These are phyloP conservation scores for Proales similis DNA, from an alignment of 1,140 invertebrate species.

Conservation along the genomic window DNA sequence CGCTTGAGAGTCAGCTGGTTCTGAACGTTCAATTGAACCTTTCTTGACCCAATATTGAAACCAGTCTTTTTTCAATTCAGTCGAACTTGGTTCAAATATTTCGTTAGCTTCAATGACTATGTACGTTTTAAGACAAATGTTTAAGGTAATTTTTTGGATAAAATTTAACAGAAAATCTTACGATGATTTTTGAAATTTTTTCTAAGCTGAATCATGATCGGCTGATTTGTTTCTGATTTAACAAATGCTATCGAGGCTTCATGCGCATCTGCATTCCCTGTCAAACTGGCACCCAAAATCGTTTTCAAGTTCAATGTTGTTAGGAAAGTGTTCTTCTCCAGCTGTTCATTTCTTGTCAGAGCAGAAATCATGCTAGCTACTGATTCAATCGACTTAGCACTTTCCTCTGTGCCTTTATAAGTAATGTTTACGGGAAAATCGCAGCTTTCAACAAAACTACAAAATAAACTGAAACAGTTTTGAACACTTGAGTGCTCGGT, in stretches of 20 bases:
- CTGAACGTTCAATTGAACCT: too few relatives aligned
- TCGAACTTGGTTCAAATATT: too few relatives aligned
- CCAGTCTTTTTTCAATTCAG: too few relatives aligned
- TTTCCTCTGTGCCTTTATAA: constrained; percentile 8
- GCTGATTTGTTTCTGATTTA: not conserved
- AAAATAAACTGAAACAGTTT: constrained; percentile 17
- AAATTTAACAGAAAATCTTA: constrained; percentile 6
- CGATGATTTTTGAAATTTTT: constrained; percentile 10
- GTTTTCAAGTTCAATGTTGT: constrained; percentile 21
- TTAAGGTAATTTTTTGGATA: too few relatives aligned
- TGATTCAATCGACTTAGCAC: constrained; percentile 3
- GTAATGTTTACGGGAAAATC: constrained; percentile 33
- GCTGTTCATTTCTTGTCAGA: constrained; percentile 7
- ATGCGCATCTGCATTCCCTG: constrained; percentile 15
- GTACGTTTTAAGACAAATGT: too few relatives aligned
- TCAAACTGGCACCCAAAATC: constrained; percentile 6
- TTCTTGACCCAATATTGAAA: too few relatives aligned
- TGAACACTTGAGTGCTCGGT: too few relatives aligned
- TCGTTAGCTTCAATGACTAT: too few relatives aligned
- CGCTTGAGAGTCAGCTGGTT: too few relatives aligned
- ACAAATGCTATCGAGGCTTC: constrained; percentile 19
- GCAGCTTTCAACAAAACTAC: constrained; percentile 26
- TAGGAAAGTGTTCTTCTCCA: constrained; percentile 21
- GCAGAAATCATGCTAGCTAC: not conserved
- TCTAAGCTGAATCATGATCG: constrained; percentile 12